phyloP scores from a whole-genome alignment of 2,888 invertebrate genomes.

The Phragmatobia fuliginosa region DNA sequence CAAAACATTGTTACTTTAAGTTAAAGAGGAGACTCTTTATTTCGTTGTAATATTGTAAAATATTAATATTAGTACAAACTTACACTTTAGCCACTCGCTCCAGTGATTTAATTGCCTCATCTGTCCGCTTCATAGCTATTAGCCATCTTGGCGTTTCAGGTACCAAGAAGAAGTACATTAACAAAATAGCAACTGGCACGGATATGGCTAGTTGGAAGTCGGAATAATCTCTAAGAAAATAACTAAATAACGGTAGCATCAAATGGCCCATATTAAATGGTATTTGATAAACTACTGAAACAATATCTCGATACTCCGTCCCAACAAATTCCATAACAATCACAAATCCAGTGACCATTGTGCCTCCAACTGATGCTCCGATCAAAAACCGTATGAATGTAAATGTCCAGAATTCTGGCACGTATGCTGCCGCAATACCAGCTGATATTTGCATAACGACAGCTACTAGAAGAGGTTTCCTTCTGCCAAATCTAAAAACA shows the following conservation, averaged over 20 bases:
- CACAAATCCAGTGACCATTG: slow-evolving; percentile 89
- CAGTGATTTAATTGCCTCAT: slow-evolving; percentile 88
- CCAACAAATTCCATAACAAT: slow-evolving; percentile 90
- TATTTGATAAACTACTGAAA: slow-evolving; percentile 89
- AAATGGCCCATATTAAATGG: slow-evolving; percentile 91
- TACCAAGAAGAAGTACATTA: slow-evolving; percentile 89
- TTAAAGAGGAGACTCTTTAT: background rate
- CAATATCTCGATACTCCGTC: slow-evolving; percentile 82
- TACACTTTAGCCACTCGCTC: slow-evolving; percentile 88
- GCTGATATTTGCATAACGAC: slow-evolving; percentile 90
- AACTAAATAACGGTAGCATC: slow-evolving; percentile 87
- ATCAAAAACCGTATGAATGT: slow-evolving; percentile 89
- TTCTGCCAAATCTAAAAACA: slow-evolving; percentile 90
- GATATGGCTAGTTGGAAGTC: slow-evolving; percentile 89
- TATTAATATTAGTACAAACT: slow-evolving; percentile 50
- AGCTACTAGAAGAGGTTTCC: slow-evolving; percentile 89
- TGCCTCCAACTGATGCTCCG: slow-evolving; percentile 92
- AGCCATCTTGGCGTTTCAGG: slow-evolving; percentile 95
- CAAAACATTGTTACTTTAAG: background rate
- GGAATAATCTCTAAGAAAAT: slow-evolving; percentile 88
- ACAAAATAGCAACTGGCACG: slow-evolving; percentile 84
- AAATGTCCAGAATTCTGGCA: slow-evolving; percentile 88
- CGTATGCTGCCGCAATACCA: slow-evolving; percentile 89
- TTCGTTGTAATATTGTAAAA: background rate
- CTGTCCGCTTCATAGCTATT: slow-evolving; percentile 89